Conservation (phyloP, 2,797 vertebrate genomes). For the Oophaga sylvatica region DNA sequence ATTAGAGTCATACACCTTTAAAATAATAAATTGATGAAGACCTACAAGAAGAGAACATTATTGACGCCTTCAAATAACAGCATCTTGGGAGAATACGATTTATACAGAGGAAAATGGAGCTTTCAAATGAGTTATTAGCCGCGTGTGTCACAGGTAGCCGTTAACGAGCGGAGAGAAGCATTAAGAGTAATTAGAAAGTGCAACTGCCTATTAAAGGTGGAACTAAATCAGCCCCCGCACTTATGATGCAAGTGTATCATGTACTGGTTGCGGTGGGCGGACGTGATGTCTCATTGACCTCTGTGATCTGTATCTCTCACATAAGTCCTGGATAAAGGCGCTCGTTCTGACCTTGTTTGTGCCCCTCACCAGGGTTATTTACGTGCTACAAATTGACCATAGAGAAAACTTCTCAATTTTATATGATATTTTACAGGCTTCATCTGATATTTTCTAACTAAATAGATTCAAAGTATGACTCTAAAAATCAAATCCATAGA, state of each 20-base stretch:
- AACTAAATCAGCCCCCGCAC: conserved; percentile 26
- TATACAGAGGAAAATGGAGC: conserved; percentile 12
- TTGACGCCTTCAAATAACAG: conserved; percentile 19
- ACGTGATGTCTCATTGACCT: conserved; percentile 15
- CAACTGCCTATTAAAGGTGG: conserved; percentile 34
- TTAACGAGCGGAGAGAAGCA: conserved; percentile 31
- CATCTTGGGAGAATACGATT: not conserved
- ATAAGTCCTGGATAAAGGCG: not conserved
- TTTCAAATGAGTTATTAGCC: conserved; percentile 28
- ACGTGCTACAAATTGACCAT: not conserved
- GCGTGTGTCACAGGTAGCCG: conserved; percentile 19
- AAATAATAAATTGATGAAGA: not conserved
- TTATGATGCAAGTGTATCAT: not conserved
- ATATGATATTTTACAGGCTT: not conserved
- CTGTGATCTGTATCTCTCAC: not conserved
- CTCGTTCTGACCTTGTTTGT: not conserved
- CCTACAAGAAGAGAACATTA: not conserved
- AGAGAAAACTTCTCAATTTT: not conserved
- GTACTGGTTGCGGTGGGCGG: conserved; percentile 29
- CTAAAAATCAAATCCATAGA: not conserved
- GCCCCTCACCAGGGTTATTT: not conserved
- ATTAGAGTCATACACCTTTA: not conserved
- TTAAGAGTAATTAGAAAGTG: conserved; percentile 45
- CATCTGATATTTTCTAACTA: not conserved
- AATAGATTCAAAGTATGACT: not conserved